Percentiles rank a stretch among this genome's conserved stretches.
Conservation (phyloP, 2,888 invertebrate species). For the Embidobia sp. region DNA sequence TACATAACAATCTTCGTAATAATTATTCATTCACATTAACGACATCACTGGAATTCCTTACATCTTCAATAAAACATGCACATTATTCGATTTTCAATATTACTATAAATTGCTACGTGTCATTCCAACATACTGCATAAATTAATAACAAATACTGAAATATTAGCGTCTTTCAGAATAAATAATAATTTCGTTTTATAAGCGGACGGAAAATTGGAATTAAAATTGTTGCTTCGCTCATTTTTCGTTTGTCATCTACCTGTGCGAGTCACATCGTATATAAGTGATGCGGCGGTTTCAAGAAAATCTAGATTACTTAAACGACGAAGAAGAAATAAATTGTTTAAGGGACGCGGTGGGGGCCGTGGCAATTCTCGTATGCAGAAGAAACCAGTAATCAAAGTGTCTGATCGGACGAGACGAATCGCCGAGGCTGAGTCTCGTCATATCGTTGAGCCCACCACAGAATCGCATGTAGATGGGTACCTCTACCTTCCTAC, state of each 20-base stretch:
- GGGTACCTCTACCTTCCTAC: constrained; percentile 57
- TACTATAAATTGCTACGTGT: no score
- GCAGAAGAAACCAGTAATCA: constrained; percentile 79
- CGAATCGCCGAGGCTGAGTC: constrained; percentile 68
- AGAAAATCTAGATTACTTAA: constrained; percentile 61
- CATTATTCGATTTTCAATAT: no score
- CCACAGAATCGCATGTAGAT: constrained; percentile 64
- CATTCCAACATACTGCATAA: no score
- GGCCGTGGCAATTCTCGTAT: constrained; percentile 72
- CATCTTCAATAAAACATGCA: no score
- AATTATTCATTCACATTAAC: no score
- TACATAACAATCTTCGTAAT: no score
- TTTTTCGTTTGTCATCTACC: constrained; percentile 43
- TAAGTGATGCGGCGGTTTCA: constrained; percentile 57
- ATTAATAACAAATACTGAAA: no score
- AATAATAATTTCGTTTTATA: no score
- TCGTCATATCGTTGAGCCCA: constrained; percentile 58
- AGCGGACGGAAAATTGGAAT: no score
- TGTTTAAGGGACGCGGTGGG: constrained; percentile 50
- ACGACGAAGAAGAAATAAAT: constrained; percentile 61
- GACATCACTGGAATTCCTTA: no score
- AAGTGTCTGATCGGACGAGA: constrained; percentile 78
- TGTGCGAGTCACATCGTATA: constrained; percentile 28
- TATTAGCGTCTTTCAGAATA: no score
- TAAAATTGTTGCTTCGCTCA: background rate